Base-by-base conservation (phyloP, 2,113 vertebrate species). In the Stigmatopora nigra region DNA sequence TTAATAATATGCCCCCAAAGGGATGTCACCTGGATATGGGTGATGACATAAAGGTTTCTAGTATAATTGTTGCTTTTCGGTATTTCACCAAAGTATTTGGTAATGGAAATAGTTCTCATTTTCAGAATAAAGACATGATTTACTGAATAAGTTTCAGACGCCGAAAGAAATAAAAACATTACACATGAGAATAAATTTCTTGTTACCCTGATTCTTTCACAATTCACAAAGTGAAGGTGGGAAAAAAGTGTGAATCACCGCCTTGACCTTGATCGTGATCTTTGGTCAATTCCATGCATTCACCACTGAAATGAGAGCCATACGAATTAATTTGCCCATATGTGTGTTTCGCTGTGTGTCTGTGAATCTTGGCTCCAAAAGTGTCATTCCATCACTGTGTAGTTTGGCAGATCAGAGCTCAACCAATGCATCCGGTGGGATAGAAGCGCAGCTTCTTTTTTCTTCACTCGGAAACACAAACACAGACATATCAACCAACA, bases 321-420 rank as follows among this genome's bases (percentile, higher is more conserved):
- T 7, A 77, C 58, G 69, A 68, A 53, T 62, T 44, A 52, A 59
- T 67, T 35, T 59, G 44, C 58, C 22, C 48, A 13, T 63, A 61
- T 56, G 41, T 51, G 55, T 53, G 67, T 64, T 52, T 73, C 65
- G 60, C 65, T 66, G 31, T 41, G 56, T 17, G 57, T 19, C 45
- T 6, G 22, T 63, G 73, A 45, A 36, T 5, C 16, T 61, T 78
- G 82, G 78, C 73, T 80, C 38, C 31, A 4, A 69, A 70, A 71
- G 70, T 77, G 72, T 65, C 72, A 88, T 81, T 80, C 74, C 81
- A 72, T 66, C 58, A 56, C 78, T 71, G 77, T 87, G 79, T 76
- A 83, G 75, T 78, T 79, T 84, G 82, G 83, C 83, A 77, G 65
- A 52, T 72, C 69, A 0, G 3, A 77, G 47, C 64, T 48, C 65